Percentiles rank a stretch among this genome's conserved stretches.
These are phyloP conservation scores for Lanistes nyassanus DNA, from an alignment of 1,140 invertebrate species.

Conservation along the genomic window DNA sequence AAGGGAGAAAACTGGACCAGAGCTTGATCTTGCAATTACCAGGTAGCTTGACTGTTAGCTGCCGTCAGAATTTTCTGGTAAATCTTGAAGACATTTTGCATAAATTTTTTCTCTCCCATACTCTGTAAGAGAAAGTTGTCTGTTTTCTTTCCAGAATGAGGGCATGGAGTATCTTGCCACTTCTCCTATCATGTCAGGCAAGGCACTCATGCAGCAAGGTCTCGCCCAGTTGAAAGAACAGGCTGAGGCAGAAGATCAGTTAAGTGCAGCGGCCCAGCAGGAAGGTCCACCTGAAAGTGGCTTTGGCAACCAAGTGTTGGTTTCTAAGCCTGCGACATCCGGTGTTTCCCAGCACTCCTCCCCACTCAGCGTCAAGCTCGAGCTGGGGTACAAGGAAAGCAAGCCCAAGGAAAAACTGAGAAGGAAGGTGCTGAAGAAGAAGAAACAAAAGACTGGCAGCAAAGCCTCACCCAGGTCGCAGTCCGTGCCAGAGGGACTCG, in stretches of 20 bases:
- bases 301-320: too few species aligned
- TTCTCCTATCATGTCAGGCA: conserved; percentile 59
- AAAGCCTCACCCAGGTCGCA: conserved; percentile 27
- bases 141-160: conserved; percentile 31
- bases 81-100: too few species aligned
- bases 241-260: background rate
- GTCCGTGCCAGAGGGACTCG: conserved; percentile 31
- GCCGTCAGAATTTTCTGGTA: too few species aligned
- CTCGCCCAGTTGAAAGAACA: conserved; percentile 50
- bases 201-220: conserved; percentile 57
- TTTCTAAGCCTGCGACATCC: background rate
- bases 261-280: background rate
- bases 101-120: too few species aligned
- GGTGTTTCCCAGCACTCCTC: conserved; percentile 4
- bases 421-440: conserved; percentile 45
- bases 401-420: conserved; percentile 42
- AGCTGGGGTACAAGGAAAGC: conserved; percentile 34
- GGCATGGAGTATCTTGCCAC: conserved; percentile 62
- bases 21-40: too few species aligned
- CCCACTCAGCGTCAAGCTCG: conserved; percentile 27
- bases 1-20: too few species aligned
- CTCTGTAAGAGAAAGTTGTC: conserved; percentile 16
- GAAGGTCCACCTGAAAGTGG: background rate
- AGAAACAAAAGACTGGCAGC: conserved; percentile 25
- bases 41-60: too few species aligned